phyloP scores from a whole-genome alignment of 1,140 invertebrate species.

The Leptinotarsa texana region DNA sequence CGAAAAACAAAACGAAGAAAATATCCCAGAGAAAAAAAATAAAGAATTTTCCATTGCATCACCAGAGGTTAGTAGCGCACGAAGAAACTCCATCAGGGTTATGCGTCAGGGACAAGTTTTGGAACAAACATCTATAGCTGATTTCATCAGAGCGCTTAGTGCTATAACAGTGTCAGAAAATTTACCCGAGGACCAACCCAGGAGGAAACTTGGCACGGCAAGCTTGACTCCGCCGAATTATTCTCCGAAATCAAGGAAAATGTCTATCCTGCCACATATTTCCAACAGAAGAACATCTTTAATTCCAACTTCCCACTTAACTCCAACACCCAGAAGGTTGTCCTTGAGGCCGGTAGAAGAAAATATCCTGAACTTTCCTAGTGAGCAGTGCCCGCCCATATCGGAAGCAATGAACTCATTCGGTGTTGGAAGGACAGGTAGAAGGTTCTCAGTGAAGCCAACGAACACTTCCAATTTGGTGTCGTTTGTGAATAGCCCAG shows the following conservation, averaged over 20 bases:
- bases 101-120: conserved; percentile 62
- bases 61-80: background rate
- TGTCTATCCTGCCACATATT: conserved; percentile 16
- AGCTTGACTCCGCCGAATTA: conserved; percentile 52
- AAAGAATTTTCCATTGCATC: background rate
- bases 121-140: conserved; percentile 76
- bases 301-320: conserved; percentile 18
- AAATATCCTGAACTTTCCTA: conserved; percentile 27
- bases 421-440: background rate
- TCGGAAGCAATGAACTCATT: conserved; percentile 11
- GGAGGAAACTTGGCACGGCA: conserved; percentile 63
- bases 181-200: conserved; percentile 50
- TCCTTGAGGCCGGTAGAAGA: conserved; percentile 57
- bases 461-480: conserved; percentile 24
- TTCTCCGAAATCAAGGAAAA: conserved; percentile 34
- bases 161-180: conserved; percentile 51
- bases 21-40: background rate
- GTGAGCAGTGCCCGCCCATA: conserved; percentile 11
- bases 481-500: conserved; percentile 30
- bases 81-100: conserved; percentile 23
- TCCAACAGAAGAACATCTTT: conserved; percentile 36
- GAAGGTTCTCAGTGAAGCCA: conserved; percentile 32
- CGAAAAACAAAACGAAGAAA: conserved; percentile 41
- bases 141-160: conserved; percentile 71
- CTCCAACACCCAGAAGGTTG: conserved; percentile 50